phyloP scores from a whole-genome alignment of 2,113 vertebrate genomes.

The Hippopotamus amphibius region DNA sequence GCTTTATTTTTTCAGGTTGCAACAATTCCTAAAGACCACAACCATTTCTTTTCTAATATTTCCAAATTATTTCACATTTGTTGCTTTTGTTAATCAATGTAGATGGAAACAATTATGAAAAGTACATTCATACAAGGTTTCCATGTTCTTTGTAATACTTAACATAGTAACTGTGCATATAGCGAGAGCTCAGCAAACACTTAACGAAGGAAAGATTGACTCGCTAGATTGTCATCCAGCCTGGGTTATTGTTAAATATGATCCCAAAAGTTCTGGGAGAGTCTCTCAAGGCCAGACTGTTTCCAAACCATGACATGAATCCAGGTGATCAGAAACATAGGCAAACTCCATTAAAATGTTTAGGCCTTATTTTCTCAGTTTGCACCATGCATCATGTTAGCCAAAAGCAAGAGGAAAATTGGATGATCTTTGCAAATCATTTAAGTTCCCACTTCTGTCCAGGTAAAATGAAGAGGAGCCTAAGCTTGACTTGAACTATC shows the following conservation, averaged over 20 bases:
- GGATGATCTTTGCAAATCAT: not conserved
- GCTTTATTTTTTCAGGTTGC: not conserved
- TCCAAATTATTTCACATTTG: not conserved
- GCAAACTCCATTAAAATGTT: not conserved
- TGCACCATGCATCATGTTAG: not conserved
- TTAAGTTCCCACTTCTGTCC: not conserved
- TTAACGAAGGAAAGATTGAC: not conserved
- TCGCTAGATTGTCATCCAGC: not conserved
- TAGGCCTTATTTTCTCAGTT: constrained; percentile 28
- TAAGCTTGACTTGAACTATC: not conserved
- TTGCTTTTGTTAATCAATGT: not conserved
- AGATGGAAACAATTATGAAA: not conserved
- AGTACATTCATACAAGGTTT: not conserved
- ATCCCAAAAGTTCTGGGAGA: not conserved
- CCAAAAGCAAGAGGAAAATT: not conserved
- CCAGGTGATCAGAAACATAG: not conserved
- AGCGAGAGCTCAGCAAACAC: not conserved
- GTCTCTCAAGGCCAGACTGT: not conserved
- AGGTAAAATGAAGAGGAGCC: not conserved
- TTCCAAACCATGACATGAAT: not conserved
- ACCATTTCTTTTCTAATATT: not conserved
- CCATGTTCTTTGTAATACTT: not conserved
- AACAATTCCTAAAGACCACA: constrained; percentile 14
- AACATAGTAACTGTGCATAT: not conserved
- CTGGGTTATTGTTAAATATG: not conserved